Evolutionary conservation across 2,113 vertebrate species (phyloP).

Genomic region (Motacilla alba): DNA sequence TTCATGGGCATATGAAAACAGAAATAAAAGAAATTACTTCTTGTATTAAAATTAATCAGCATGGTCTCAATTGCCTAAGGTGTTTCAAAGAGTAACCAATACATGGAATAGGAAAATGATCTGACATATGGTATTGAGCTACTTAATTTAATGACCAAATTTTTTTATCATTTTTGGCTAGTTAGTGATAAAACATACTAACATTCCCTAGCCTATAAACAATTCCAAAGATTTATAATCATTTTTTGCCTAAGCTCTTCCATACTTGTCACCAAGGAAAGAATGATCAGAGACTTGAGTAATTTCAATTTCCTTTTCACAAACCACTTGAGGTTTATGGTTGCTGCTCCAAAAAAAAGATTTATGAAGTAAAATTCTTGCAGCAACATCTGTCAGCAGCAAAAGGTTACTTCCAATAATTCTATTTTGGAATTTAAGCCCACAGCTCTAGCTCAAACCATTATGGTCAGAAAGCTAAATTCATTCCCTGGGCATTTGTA

Average conservation of each 20-base stretch:
- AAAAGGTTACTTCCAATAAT: background rate
- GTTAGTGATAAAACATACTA: background rate
- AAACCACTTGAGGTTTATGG: background rate
- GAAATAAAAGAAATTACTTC: background rate
- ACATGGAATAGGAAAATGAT: background rate
- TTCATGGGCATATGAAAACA: background rate
- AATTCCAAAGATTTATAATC: background rate
- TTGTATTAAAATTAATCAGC: background rate
- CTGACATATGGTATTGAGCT: background rate
- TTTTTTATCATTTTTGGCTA: background rate
- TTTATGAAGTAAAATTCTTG: background rate
- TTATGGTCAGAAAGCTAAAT: background rate
- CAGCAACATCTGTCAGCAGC: background rate
- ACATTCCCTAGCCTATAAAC: background rate
- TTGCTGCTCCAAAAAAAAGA: background rate
- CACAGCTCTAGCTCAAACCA: background rate
- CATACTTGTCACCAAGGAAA: constrained; percentile 1
- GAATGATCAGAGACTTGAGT: background rate
- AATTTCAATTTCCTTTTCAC: constrained; percentile 20
- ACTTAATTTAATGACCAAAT: background rate
- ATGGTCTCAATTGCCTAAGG: background rate
- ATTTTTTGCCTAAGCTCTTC: background rate
- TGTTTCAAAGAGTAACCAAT: background rate
- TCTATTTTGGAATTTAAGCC: background rate
- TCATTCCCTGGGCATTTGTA: background rate